phyloP scores from a whole-genome alignment of 1,140 invertebrate species.

The Neoseiulus cucumeris region DNA sequence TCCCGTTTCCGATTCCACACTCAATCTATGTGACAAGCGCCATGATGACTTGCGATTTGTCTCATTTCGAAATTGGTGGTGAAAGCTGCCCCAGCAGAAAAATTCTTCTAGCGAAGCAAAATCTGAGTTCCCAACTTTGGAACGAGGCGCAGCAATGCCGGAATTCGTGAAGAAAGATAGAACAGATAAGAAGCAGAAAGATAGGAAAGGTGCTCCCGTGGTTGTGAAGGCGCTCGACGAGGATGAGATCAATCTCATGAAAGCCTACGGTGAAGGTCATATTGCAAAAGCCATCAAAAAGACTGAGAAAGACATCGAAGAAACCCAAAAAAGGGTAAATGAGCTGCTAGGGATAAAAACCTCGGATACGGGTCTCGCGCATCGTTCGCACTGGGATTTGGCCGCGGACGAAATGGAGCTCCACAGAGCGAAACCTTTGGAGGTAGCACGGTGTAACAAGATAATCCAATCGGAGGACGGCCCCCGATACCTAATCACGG shows the following conservation, averaged over 20 bases:
- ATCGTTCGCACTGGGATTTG: conserved; percentile 36
- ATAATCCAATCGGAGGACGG: conserved; percentile 34
- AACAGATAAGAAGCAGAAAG: no score
- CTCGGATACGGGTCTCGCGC: conserved; percentile 36
- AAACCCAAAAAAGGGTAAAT: conserved; percentile 34
- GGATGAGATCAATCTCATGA: conserved; percentile 35
- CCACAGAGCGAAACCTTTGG: conserved; percentile 30
- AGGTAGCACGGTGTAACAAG: conserved; percentile 28
- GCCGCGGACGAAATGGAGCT: conserved; percentile 36
- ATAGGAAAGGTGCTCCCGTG: no score
- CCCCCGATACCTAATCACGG: conserved; percentile 37
- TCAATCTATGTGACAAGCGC: no score
- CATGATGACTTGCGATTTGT: no score
- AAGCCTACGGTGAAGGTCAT: conserved; percentile 35
- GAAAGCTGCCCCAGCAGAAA: no score
- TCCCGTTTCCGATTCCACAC: no score
- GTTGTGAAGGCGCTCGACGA: conserved; percentile 32
- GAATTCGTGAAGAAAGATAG: no score
- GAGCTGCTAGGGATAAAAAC: conserved; percentile 31
- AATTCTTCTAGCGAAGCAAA: no score
- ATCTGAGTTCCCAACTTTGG: no score
- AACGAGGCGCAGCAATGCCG: no score
- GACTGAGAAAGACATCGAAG: conserved; percentile 34
- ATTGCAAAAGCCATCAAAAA: conserved; percentile 33
- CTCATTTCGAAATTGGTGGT: no score